Evolutionary conservation across 2,888 invertebrate species (phyloP).

Genomic region (Diaphora mendica): DNA sequence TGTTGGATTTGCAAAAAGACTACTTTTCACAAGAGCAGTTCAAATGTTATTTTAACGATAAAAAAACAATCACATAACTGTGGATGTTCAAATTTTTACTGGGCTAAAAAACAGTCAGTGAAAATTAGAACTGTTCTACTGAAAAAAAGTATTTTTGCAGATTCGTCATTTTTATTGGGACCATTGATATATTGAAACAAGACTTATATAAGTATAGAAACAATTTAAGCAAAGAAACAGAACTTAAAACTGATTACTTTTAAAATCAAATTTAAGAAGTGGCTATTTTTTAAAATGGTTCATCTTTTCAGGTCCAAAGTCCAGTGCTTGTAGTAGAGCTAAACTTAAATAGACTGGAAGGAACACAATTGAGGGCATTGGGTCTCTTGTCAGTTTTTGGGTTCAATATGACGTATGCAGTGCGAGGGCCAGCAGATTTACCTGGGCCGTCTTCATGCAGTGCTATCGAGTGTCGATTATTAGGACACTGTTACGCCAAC

Average conservation of each 20-base stretch:
- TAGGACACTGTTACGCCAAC: constrained; percentile 93
- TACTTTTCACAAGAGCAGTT: too few species aligned
- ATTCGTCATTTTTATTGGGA: too few species aligned
- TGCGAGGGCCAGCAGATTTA: constrained; percentile 82
- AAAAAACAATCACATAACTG: too few species aligned
- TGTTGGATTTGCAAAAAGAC: too few species aligned
- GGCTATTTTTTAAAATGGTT: neutral
- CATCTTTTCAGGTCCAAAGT: constrained; percentile 82
- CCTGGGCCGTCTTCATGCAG: constrained; percentile 89
- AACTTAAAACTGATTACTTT: neutral
- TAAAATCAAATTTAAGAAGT: neutral
- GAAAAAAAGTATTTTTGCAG: too few species aligned
- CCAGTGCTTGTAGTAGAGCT: constrained; percentile 93
- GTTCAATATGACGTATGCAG: constrained; percentile 97
- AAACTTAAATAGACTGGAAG: constrained; percentile 90
- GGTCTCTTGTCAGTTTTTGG: constrained; percentile 94
- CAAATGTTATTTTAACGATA: too few species aligned
- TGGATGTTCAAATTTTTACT: too few species aligned
- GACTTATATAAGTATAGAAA: neutral
- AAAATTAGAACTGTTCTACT: too few species aligned
- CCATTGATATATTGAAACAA: neutral
- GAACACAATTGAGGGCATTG: constrained; percentile 93
- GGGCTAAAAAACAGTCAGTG: too few species aligned
- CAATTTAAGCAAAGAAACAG: neutral
- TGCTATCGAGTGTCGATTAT: constrained; percentile 92